Percentiles rank a stretch among this genome's conserved stretches.
phyloP scores from a whole-genome alignment of 2,888 invertebrate species.

The Ischnura elegans region DNA sequence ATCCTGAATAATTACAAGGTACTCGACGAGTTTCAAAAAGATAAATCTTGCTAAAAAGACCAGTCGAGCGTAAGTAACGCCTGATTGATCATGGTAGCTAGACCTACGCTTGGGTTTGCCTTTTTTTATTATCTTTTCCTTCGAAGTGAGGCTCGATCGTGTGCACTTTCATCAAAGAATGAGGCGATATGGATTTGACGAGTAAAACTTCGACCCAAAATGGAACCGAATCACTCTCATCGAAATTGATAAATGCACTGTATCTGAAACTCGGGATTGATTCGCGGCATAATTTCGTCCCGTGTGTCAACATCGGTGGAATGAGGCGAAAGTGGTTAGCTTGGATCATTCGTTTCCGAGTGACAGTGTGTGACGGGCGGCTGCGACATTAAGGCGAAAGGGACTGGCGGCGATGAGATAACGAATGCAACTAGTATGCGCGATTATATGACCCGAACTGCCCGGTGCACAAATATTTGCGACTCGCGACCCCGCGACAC shows the following conservation, averaged over 20 bases:
- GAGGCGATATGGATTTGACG: too few species aligned
- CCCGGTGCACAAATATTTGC: not conserved
- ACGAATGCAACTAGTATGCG: not conserved
- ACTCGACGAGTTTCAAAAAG: too few species aligned
- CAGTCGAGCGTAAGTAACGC: too few species aligned
- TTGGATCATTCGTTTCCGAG: not conserved
- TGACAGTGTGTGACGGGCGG: not conserved
- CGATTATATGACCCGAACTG: not conserved
- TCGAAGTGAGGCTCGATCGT: too few species aligned
- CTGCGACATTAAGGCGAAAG: not conserved
- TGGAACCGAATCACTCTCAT: constrained; percentile 4
- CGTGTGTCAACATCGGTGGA: not conserved
- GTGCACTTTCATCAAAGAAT: too few species aligned
- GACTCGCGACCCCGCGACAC: not conserved
- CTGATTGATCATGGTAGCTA: too few species aligned
- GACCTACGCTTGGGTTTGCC: too few species aligned
- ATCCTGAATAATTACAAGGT: too few species aligned
- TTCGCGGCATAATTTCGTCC: not conserved
- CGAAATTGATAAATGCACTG: not conserved
- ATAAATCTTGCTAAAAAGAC: too few species aligned
- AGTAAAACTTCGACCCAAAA: too few species aligned
- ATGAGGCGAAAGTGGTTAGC: constrained; percentile 25
- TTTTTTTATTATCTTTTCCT: too few species aligned
- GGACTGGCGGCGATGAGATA: not conserved
- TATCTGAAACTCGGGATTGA: not conserved